phyloP scores from a whole-genome alignment of 2,888 invertebrate genomes.

The Gortyna flavago region DNA sequence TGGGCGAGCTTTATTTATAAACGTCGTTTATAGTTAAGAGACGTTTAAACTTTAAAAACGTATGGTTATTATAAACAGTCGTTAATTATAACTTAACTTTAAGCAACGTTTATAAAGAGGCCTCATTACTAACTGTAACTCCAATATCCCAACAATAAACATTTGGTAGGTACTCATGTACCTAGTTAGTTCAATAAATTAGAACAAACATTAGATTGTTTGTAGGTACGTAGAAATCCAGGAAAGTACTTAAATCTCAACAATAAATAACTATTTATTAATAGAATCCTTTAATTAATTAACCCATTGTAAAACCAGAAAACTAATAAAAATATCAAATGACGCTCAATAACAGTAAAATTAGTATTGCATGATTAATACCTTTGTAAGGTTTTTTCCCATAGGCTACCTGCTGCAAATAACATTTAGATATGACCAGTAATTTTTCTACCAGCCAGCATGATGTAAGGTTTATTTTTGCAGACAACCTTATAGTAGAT shows the following conservation, averaged over 20 bases:
- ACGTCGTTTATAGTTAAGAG: too few relatives aligned
- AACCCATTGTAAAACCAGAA: slow-evolving; percentile 21
- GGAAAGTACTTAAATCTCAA: not conserved
- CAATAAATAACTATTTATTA: not conserved
- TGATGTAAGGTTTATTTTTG: not conserved
- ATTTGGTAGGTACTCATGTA: not conserved
- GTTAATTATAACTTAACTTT: too few relatives aligned
- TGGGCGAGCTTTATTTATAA: too few relatives aligned
- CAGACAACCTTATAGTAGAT: not conserved
- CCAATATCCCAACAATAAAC: not conserved
- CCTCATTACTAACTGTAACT: not conserved
- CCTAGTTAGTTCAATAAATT: not conserved
- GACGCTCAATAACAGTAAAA: slow-evolving; percentile 7
- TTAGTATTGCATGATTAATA: slow-evolving; percentile 8
- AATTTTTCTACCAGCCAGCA: not conserved
- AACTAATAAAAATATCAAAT: slow-evolving; percentile 10
- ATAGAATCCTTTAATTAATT: slow-evolving; percentile 21
- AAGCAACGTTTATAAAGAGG: too few relatives aligned
- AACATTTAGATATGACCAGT: not conserved
- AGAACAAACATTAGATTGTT: not conserved
- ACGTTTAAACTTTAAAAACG: too few relatives aligned
- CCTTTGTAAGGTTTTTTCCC: slow-evolving; percentile 19
- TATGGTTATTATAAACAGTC: too few relatives aligned
- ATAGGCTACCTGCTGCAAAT: slow-evolving; percentile 1
- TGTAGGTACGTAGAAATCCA: not conserved